These are phyloP conservation scores for Koerneria pararmatus DNA, from an alignment of 2,888 invertebrate genomes.

Conservation along the genomic window DNA sequence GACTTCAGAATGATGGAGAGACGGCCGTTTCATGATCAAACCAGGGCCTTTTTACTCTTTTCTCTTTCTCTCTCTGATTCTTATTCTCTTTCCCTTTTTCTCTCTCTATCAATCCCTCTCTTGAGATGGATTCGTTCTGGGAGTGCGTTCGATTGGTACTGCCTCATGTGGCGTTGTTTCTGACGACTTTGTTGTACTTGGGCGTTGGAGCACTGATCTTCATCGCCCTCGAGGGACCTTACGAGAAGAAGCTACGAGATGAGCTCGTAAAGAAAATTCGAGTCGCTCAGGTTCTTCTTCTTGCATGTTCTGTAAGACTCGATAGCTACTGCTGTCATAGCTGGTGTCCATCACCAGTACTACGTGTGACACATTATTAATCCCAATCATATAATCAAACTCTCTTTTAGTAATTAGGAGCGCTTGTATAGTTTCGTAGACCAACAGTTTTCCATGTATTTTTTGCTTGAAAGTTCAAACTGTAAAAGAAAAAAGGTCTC, in stretches of 20 bases:
- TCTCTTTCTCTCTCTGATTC: not conserved
- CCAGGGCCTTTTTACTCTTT: too few relatives aligned
- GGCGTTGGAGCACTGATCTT: slow-evolving; percentile 37
- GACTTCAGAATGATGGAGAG: slow-evolving; percentile 2
- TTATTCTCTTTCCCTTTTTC: too few relatives aligned
- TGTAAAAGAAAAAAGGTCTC: too few relatives aligned
- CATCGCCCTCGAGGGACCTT: slow-evolving; percentile 14
- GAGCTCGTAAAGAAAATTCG: slow-evolving; percentile 3
- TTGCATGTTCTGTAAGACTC: not conserved
- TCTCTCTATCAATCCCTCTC: not conserved
- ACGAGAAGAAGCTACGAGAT: not conserved
- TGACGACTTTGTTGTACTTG: slow-evolving; percentile 45
- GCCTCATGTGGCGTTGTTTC: slow-evolving; percentile 48
- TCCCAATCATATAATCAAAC: too few relatives aligned
- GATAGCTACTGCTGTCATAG: too few relatives aligned
- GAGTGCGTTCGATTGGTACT: slow-evolving; percentile 40
- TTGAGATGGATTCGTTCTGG: slow-evolving; percentile 20
- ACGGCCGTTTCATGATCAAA: not conserved
- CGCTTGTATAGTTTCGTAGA: not conserved
- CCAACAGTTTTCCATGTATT: not conserved
- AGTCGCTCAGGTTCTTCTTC: not conserved
- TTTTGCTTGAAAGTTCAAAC: not conserved
- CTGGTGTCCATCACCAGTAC: too few relatives aligned
- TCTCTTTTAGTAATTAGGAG: too few relatives aligned
- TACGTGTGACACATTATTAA: too few relatives aligned